Conservation (phyloP, 2,113 vertebrate genomes). For the Steatornis caripensis region DNA sequence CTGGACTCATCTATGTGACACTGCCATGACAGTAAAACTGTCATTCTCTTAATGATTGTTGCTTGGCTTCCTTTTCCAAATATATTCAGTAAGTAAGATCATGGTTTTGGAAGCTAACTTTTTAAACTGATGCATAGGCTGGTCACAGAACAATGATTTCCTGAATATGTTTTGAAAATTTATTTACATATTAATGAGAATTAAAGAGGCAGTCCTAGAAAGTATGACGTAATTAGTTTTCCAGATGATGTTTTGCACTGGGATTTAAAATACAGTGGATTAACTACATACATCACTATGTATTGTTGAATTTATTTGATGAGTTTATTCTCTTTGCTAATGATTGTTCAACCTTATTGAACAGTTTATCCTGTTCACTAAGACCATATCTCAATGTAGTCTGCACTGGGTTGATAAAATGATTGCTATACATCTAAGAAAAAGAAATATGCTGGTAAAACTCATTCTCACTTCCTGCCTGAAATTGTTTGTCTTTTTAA, state of each 20-base stretch:
- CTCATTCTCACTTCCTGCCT: neutral
- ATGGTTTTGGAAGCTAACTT: neutral
- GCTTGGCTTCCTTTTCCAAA: neutral
- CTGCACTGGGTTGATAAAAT: neutral
- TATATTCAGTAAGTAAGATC: neutral
- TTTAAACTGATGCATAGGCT: neutral
- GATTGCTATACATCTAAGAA: neutral
- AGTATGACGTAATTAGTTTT: constrained; percentile 1
- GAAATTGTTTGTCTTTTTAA: neutral
- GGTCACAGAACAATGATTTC: neutral
- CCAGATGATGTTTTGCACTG: neutral
- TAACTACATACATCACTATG: neutral
- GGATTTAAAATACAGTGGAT: constrained; percentile 31
- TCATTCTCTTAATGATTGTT: neutral
- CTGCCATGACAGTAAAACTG: neutral
- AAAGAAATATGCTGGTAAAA: neutral
- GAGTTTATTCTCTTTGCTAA: constrained; percentile 30
- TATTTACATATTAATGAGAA: too few relatives aligned
- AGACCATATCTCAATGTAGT: neutral
- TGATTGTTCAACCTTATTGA: neutral
- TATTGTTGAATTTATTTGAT: constrained; percentile 8
- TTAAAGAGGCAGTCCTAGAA: neutral
- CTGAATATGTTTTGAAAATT: constrained; percentile 20
- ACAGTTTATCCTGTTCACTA: neutral
- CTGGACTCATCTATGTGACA: neutral